Percentiles rank a stretch among this genome's conserved stretches.
Conservation (phyloP, 1,140 invertebrate genomes). For the Caenorhabditis remanei region DNA sequence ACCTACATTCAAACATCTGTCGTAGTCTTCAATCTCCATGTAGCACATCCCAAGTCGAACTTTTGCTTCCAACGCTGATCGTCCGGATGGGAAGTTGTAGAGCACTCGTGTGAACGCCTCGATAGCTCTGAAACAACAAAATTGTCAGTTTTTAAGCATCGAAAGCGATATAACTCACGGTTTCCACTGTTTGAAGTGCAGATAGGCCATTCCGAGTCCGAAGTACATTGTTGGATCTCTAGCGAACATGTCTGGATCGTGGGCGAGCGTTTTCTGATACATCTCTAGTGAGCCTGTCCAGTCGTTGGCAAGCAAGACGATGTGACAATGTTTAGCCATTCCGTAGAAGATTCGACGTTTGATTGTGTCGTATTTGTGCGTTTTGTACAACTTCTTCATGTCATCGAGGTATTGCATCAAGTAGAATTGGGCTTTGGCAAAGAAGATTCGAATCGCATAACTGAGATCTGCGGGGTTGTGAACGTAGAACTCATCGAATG, state of each 20-base stretch:
- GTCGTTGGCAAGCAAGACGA: slow-evolving; percentile 70
- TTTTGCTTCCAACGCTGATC: slow-evolving; percentile 90
- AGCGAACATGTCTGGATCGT: slow-evolving; percentile 68
- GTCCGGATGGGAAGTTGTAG: slow-evolving; percentile 90
- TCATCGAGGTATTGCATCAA: not conserved
- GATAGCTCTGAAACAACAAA: slow-evolving; percentile 56
- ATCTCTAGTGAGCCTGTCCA: slow-evolving; percentile 71
- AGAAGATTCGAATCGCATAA: not conserved
- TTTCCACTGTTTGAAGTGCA: slow-evolving; percentile 92
- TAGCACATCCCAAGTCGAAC: slow-evolving; percentile 91
- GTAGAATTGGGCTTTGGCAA: not conserved
- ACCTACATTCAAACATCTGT: slow-evolving; percentile 84
- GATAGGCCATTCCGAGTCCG: slow-evolving; percentile 92
- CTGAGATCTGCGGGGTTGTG: not conserved
- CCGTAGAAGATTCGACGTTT: slow-evolving; percentile 2
- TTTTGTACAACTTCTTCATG: slow-evolving; percentile 9
- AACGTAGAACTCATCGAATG: slow-evolving; percentile 1
- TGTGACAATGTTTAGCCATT: slow-evolving; percentile 67
- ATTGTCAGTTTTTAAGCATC: not conserved
- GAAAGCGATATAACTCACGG: slow-evolving; percentile 84
- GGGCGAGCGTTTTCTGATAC: slow-evolving; percentile 70
- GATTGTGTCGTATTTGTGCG: slow-evolving; percentile 2
- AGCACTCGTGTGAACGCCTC: slow-evolving; percentile 82
- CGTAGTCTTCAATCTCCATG: slow-evolving; percentile 89
- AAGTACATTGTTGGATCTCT: slow-evolving; percentile 89